These are phyloP conservation scores for Abramis brama DNA, from an alignment of 2,113 vertebrate species.

Conservation along the genomic window DNA sequence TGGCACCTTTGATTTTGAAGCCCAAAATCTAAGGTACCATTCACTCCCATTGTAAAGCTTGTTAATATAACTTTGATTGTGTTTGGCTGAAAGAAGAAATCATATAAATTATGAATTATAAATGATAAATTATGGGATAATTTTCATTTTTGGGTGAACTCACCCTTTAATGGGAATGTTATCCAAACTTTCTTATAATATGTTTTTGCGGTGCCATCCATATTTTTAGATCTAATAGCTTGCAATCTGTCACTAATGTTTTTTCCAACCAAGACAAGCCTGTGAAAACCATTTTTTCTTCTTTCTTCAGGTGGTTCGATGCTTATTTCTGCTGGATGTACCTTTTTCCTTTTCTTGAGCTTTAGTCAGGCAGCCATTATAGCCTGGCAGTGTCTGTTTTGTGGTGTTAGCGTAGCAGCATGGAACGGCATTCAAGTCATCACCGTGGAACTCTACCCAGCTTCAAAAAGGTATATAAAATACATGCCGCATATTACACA, in stretches of 20 bases:
- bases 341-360: conserved; percentile 93
- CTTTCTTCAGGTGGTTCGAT: conserved; percentile 86
- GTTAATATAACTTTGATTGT: too few relatives aligned
- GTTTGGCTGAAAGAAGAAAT: too few relatives aligned
- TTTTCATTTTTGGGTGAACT: too few relatives aligned
- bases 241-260: background rate
- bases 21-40: too few relatives aligned
- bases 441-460: conserved; percentile 93
- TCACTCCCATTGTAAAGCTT: too few relatives aligned
- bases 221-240: background rate
- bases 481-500: too few relatives aligned
- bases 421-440: conserved; percentile 96
- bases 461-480: conserved; percentile 84
- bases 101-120: too few relatives aligned
- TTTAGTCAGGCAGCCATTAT: conserved; percentile 93
- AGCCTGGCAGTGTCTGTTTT: conserved; percentile 94
- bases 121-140: too few relatives aligned
- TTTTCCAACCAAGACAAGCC: background rate
- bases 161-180: too few relatives aligned
- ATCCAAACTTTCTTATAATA: too few relatives aligned
- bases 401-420: conserved; percentile 88
- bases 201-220: background rate
- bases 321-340: conserved; percentile 90
- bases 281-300: background rate
- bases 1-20: too few relatives aligned